Conservation (phyloP, 2,113 vertebrate genomes). For the Struthio camelus region DNA sequence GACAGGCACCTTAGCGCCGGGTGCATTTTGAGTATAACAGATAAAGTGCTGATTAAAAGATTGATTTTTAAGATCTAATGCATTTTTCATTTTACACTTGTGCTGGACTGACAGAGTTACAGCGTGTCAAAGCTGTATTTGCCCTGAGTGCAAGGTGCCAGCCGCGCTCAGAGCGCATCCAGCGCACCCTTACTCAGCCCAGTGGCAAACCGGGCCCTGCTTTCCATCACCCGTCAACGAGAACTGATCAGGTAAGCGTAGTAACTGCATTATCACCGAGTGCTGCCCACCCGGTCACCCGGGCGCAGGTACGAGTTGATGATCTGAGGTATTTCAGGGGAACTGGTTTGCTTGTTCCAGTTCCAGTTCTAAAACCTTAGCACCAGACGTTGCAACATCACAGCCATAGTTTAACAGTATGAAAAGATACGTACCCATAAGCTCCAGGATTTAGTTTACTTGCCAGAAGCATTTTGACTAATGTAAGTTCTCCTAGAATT, state of each 20-base stretch:
- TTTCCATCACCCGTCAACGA: no score
- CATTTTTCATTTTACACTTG: neutral
- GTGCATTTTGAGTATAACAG: rapidly evolving
- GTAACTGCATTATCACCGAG: no score
- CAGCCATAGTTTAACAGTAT: neutral
- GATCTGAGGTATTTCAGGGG: neutral
- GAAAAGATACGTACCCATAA: neutral
- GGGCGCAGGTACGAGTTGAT: no score
- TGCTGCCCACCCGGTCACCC: no score
- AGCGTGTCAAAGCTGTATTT: neutral
- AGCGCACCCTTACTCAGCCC: neutral
- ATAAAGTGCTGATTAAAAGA: rapidly evolving
- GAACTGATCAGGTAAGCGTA: no score
- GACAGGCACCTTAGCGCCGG: neutral
- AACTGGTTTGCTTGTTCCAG: neutral
- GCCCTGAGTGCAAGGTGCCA: neutral
- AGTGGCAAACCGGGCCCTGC: neutral
- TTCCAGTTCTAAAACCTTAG: no score
- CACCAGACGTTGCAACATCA: neutral
- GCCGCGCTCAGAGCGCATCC: neutral
- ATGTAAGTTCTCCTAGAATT: neutral
- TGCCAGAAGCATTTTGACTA: neutral
- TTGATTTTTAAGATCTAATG: neutral
- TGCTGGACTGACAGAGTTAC: neutral
- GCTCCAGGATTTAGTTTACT: neutral